phyloP scores from a whole-genome alignment of 2,888 invertebrate species.

The Cephus runcator region DNA sequence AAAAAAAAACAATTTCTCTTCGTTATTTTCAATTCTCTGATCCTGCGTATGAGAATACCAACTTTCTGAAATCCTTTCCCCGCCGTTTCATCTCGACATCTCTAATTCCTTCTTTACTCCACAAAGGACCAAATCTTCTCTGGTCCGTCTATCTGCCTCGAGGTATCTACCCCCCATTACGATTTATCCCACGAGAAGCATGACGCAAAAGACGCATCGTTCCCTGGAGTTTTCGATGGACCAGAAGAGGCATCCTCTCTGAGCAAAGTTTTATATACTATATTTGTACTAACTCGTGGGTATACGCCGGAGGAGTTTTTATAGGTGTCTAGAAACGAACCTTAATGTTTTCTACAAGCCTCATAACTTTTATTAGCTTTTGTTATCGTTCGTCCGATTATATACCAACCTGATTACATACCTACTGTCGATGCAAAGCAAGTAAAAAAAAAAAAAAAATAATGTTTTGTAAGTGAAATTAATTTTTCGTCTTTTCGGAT shows the following conservation, averaged over 20 bases:
- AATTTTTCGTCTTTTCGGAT: too few relatives aligned
- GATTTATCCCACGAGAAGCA: not conserved
- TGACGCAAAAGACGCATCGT: not conserved
- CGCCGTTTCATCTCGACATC: not conserved
- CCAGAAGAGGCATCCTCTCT: not conserved
- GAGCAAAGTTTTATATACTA: not conserved
- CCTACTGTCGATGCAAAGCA: not conserved
- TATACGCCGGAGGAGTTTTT: not conserved
- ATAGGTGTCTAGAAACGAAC: not conserved
- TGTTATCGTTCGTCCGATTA: not conserved
- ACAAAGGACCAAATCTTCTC: not conserved
- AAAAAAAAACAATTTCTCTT: not conserved
- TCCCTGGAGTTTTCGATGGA: not conserved
- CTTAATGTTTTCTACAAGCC: not conserved
- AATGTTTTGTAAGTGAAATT: too few relatives aligned
- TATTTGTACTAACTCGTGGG: not conserved
- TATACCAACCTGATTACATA: not conserved
- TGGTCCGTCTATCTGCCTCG: not conserved
- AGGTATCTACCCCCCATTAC: not conserved
- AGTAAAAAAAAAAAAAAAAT: too few relatives aligned
- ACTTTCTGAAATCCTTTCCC: not conserved
- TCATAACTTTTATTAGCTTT: not conserved
- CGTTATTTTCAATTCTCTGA: not conserved
- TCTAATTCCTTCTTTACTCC: not conserved
- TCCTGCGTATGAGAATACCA: not conserved